phyloP scores from a whole-genome alignment of 2,888 invertebrate genomes.

The Magallana nippona region DNA sequence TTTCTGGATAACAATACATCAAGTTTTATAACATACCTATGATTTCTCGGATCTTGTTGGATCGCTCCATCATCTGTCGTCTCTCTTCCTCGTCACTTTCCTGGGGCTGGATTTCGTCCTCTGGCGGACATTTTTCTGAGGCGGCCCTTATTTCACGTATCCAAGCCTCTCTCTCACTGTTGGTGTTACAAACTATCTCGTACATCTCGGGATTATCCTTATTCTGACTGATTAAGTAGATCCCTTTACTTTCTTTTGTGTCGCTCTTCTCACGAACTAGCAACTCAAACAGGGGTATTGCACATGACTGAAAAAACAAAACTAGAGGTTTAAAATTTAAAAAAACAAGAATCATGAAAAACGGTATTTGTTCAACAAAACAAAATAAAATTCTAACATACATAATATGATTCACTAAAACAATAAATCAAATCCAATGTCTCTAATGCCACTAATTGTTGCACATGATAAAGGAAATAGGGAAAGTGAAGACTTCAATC shows the following conservation, averaged over 20 bases:
- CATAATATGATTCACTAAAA: too few species aligned
- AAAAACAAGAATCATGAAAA: too few species aligned
- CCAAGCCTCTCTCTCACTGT: slow-evolving; percentile 94
- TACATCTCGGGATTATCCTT: slow-evolving; percentile 97
- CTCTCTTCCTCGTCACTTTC: slow-evolving; percentile 88
- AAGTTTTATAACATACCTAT: slow-evolving; percentile 84
- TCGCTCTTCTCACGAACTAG: slow-evolving; percentile 96
- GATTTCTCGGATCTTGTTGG: slow-evolving; percentile 89
- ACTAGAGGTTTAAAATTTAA: slow-evolving; percentile 21
- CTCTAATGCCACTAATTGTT: too few species aligned
- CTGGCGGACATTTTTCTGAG: slow-evolving; percentile 89
- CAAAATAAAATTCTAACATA: neutral
- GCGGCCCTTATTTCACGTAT: slow-evolving; percentile 91
- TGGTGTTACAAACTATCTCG: slow-evolving; percentile 91
- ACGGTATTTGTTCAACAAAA: neutral
- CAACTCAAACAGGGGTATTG: slow-evolving; percentile 93
- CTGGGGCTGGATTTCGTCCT: slow-evolving; percentile 85
- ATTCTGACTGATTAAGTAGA: slow-evolving; percentile 95
- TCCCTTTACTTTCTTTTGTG: slow-evolving; percentile 88
- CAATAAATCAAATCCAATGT: too few species aligned
- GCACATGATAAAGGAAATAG: too few species aligned
- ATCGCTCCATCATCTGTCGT: slow-evolving; percentile 88
- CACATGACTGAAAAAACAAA: slow-evolving; percentile 87
- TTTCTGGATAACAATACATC: too few species aligned
- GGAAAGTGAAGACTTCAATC: too few species aligned